These are phyloP conservation scores for Corvus moneduloides DNA, from an alignment of 2,113 vertebrate species.

Conservation along the genomic window DNA sequence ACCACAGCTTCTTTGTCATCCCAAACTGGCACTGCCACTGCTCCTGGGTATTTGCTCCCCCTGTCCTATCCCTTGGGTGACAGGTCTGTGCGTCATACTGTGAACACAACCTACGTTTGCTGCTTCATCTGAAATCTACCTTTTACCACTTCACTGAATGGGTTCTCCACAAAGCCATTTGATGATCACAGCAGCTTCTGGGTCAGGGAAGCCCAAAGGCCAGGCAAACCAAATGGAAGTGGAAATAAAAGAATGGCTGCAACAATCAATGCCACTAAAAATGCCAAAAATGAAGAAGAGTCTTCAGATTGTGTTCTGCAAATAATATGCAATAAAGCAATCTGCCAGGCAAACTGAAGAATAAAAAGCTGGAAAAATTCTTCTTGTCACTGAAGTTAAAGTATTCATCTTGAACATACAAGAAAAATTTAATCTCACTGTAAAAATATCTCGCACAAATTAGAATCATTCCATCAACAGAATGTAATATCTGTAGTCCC, in stretches of 20 bases:
- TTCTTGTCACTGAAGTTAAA: not conserved
- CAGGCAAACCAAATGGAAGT: rapidly evolving
- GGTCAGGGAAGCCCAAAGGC: not conserved
- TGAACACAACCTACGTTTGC: not conserved
- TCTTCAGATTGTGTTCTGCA: not conserved
- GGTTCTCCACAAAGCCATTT: not conserved
- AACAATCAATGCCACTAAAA: not conserved
- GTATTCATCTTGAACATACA: not conserved
- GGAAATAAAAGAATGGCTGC: not conserved
- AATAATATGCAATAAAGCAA: not conserved
- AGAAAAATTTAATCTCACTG: not conserved
- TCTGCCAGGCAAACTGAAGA: not conserved
- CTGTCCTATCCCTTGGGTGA: not conserved
- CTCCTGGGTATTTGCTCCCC: not conserved
- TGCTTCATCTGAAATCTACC: not conserved
- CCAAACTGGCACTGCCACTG: not conserved
- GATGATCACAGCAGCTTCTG: not conserved
- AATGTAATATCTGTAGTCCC: not conserved
- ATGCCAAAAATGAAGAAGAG: not conserved
- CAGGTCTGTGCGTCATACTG: not conserved
- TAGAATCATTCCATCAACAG: not conserved
- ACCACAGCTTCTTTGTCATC: not conserved
- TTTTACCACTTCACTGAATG: not conserved
- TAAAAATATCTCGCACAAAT: not conserved
- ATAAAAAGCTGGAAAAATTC: not conserved